Evolutionary conservation across 2,113 vertebrate genomes (phyloP).

Genomic region (Dinomys branickii): DNA sequence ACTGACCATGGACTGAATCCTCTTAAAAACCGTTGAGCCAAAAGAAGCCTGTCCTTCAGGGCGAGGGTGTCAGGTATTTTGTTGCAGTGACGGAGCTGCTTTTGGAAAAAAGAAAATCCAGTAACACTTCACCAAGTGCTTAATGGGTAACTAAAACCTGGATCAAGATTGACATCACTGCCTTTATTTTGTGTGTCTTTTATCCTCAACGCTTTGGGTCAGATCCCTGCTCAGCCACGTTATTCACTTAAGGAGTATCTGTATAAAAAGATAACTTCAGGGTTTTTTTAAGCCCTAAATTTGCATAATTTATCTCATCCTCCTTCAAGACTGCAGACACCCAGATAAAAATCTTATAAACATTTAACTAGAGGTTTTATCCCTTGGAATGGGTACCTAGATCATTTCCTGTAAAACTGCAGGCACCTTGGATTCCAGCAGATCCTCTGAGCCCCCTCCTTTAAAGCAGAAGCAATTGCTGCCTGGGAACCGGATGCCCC

Average conservation of each 20-base stretch:
- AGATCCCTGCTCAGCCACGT: background rate
- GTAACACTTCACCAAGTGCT: background rate
- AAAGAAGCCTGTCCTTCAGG: background rate
- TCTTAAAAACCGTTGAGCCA: background rate
- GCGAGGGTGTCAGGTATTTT: background rate
- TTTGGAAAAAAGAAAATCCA: background rate
- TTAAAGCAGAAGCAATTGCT: background rate
- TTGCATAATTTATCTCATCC: background rate
- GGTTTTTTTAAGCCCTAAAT: background rate
- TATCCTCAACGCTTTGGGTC: background rate
- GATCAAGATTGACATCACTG: background rate
- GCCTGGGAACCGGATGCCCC: background rate
- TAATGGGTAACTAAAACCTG: background rate
- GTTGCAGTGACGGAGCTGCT: background rate
- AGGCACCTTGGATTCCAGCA: background rate
- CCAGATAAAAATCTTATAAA: background rate
- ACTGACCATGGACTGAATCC: background rate
- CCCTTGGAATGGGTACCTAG: background rate
- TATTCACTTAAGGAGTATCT: background rate
- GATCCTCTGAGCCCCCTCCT: background rate
- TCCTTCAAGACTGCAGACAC: background rate
- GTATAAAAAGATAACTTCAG: background rate
- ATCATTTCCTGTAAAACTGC: background rate
- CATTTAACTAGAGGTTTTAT: background rate
- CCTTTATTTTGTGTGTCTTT: background rate